phyloP scores from a whole-genome alignment of 2,888 invertebrate species.

The Ichneumoninae sp. region DNA sequence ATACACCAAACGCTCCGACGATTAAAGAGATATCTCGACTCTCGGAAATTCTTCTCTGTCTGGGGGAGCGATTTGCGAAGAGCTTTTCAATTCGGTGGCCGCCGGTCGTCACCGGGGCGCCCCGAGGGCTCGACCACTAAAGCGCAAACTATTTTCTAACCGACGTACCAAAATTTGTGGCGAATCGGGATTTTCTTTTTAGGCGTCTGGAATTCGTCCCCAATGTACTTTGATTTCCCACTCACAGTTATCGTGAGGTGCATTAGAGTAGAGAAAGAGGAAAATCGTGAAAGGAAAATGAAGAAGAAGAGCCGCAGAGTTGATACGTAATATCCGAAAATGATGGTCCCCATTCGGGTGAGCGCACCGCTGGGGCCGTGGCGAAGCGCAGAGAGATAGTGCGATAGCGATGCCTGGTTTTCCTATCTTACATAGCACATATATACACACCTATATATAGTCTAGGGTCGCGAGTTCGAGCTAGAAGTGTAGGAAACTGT shows the following conservation, averaged over 20 bases:
- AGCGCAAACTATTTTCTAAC: background rate
- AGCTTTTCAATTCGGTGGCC: background rate
- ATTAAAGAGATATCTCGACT: slow-evolving; percentile 14
- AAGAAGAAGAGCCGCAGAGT: slow-evolving; percentile 20
- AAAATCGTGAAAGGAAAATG: background rate
- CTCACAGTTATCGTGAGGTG: background rate
- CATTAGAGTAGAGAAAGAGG: background rate
- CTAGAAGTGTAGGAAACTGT: slow-evolving; percentile 5
- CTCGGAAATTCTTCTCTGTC: background rate
- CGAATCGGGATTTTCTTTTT: background rate
- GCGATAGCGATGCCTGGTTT: slow-evolving; percentile 14
- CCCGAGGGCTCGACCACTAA: background rate
- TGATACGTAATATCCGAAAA: slow-evolving; percentile 54
- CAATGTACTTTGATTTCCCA: background rate
- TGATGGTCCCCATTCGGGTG: slow-evolving; percentile 47
- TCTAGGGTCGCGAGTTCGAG: background rate
- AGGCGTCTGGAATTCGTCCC: background rate
- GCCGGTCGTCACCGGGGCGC: background rate
- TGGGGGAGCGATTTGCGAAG: background rate
- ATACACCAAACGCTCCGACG: background rate
- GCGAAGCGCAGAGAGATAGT: background rate
- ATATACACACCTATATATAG: background rate
- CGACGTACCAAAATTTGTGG: background rate
- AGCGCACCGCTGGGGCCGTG: slow-evolving; percentile 10
- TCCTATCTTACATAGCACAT: background rate